Conservation (phyloP, 2,113 vertebrate species). For the Phaethon lepturus region DNA sequence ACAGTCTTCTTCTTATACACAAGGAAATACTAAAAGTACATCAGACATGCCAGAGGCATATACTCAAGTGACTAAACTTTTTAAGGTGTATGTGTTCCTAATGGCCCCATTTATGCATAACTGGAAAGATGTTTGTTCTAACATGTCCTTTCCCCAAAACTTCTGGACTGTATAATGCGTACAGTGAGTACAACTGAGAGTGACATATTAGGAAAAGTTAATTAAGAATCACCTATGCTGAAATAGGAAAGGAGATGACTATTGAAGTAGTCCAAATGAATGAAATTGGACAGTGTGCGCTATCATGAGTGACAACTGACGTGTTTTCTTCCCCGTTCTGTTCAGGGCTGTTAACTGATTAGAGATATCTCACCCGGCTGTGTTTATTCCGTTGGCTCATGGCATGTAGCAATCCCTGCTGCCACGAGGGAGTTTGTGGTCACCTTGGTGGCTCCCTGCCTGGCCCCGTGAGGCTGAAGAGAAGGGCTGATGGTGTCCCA, state of each 20-base stretch:
- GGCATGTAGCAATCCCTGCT: accelerated
- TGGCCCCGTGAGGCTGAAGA: neutral
- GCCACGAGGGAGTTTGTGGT: accelerated
- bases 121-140: neutral
- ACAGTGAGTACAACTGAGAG: neutral
- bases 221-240: neutral
- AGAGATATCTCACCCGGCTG: neutral
- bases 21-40: neutral
- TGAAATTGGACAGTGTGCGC: neutral
- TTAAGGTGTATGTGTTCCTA: neutral
- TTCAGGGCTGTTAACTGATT: neutral
- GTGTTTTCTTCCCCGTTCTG: neutral
- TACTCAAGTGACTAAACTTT: neutral
- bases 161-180: neutral
- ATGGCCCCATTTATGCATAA: neutral
- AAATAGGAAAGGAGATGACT: neutral
- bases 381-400: accelerated
- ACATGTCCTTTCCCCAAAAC: neutral
- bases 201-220: neutral
- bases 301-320: neutral
- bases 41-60: neutral
- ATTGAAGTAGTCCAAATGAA: neutral
- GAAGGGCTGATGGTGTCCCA: neutral
- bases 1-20: neutral
- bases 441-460: neutral